Evolutionary conservation across 2,797 vertebrate species (phyloP).

Genomic region (Zalophus californianus): DNA sequence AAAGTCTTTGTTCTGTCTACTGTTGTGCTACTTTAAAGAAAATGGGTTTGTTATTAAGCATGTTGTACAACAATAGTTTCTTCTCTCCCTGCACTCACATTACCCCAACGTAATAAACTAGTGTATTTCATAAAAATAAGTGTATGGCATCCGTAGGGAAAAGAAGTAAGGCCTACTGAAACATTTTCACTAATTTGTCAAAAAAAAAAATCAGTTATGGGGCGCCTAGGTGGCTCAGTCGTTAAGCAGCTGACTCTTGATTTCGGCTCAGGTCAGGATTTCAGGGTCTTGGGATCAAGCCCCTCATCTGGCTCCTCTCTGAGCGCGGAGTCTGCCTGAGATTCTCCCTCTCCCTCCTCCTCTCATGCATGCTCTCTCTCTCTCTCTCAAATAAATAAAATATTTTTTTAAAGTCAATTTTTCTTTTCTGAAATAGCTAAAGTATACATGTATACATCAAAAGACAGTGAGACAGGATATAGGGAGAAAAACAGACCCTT

Average conservation of each 20-base stretch:
- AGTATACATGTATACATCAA: neutral
- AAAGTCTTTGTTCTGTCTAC: neutral
- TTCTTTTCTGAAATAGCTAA: neutral
- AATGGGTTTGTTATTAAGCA: neutral
- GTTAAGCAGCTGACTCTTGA: neutral
- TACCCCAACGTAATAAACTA: neutral
- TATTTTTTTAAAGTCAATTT: neutral
- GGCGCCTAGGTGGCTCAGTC: accelerated
- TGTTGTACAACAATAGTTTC: neutral
- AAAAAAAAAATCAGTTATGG: neutral
- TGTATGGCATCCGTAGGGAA: neutral
- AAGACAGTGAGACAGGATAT: neutral
- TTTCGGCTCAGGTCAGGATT: neutral
- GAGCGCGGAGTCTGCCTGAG: neutral
- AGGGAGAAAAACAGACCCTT: neutral
- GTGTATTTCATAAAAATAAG: neutral
- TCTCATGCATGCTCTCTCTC: neutral
- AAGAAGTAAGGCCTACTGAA: neutral
- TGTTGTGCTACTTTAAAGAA: neutral
- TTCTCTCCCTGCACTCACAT: neutral
- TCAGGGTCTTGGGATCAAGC: neutral
- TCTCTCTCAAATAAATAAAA: neutral
- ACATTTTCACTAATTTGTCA: neutral
- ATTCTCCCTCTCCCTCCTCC: neutral
- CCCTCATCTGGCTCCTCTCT: neutral